These are phyloP conservation scores for Netelia melanura DNA, from an alignment of 2,888 invertebrate species.

Conservation along the genomic window DNA sequence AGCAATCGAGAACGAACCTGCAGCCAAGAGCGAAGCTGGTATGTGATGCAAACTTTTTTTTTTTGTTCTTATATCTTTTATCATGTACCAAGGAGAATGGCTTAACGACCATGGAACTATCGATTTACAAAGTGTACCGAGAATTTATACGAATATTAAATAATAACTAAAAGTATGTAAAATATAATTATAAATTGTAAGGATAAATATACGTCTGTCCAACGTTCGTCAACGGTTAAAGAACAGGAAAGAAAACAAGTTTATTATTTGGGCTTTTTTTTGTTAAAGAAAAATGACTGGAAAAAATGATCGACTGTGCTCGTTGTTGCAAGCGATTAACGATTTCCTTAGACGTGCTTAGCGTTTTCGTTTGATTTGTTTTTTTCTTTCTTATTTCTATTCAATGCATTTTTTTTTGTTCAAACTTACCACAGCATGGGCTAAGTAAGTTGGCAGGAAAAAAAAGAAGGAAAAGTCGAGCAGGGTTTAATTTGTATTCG, in stretches of 20 bases:
- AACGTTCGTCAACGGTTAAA: neutral
- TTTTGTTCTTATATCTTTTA: neutral
- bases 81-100: neutral
- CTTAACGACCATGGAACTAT: constrained; percentile 4
- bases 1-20: constrained; percentile 21
- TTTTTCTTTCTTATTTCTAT: constrained; percentile 70
- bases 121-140: constrained; percentile 27
- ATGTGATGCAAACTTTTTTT: constrained; percentile 51
- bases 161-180: constrained; percentile 12
- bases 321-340: constrained; percentile 75
- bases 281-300: neutral
- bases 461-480: constrained; percentile 16
- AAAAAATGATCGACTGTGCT: constrained; percentile 40
- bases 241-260: neutral
- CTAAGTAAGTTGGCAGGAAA: constrained; percentile 52
- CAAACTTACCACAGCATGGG: constrained; percentile 72
- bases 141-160: constrained; percentile 39
- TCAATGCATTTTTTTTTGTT: constrained; percentile 46
- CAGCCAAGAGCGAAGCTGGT: constrained; percentile 68
- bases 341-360: constrained; percentile 74
- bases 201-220: neutral
- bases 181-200: constrained; percentile 16
- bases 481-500: neutral
- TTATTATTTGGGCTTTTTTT: neutral
- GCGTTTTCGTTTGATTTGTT: constrained; percentile 73